Evolutionary conservation across 2,888 invertebrate species (phyloP).

Genomic region (Tenthredo notha): DNA sequence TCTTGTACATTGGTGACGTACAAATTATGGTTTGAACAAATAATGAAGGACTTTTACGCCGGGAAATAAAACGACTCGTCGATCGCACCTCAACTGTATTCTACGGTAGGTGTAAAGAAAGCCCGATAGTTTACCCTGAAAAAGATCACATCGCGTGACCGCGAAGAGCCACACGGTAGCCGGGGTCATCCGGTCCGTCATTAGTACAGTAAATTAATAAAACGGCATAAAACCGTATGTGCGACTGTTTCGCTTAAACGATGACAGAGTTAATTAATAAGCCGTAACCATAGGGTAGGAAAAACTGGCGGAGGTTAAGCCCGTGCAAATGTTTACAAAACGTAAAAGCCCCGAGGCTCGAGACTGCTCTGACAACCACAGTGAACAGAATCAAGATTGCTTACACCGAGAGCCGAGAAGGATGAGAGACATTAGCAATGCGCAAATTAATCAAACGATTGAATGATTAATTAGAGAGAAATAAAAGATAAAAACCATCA

Average conservation of each 20-base stretch:
- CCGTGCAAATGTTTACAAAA: conserved; percentile 39
- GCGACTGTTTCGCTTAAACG: background rate
- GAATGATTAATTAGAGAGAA: conserved; percentile 20
- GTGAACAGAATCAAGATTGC: conserved; percentile 18
- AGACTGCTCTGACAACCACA: background rate
- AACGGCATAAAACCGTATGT: background rate
- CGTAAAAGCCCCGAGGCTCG: conserved; percentile 16
- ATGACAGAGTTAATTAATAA: conserved; percentile 36
- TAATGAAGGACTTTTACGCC: background rate
- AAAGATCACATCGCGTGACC: conserved; percentile 70
- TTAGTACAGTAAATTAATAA: conserved; percentile 69
- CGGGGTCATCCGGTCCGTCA: conserved; percentile 59
- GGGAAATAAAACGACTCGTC: background rate
- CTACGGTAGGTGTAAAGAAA: background rate
- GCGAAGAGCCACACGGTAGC: conserved; percentile 60
- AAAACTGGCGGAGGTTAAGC: conserved; percentile 35
- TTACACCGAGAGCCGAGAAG: background rate
- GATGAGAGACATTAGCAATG: background rate
- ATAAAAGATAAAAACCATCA: background rate
- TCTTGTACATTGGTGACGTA: conserved; percentile 14
- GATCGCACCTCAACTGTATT: background rate
- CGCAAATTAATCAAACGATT: conserved; percentile 39
- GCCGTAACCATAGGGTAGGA: background rate
- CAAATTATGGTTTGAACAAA: conserved; percentile 28
- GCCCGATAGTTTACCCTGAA: background rate